Percentiles rank a stretch among this genome's conserved stretches.
Conservation (phyloP, 1,140 invertebrate genomes). For the Muscidifurax raptorellus region DNA sequence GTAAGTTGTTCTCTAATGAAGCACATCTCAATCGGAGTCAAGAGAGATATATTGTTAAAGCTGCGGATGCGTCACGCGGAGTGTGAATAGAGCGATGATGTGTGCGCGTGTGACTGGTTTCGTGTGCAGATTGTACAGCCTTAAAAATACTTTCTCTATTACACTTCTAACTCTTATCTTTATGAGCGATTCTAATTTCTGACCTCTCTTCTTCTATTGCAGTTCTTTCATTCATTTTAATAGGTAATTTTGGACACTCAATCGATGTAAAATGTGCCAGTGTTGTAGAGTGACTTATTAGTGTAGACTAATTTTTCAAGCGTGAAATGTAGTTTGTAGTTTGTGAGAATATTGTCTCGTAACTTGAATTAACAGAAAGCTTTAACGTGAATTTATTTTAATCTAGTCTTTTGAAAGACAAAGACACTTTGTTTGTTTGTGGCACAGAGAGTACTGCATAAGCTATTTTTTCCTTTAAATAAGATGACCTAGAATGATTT, state of each 20-base stretch:
- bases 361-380: neutral
- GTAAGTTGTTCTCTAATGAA: slow-evolving; percentile 73
- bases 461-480: neutral
- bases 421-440: neutral
- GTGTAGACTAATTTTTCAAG: neutral
- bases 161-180: neutral
- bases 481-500: neutral
- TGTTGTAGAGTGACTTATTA: slow-evolving; percentile 13
- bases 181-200: neutral
- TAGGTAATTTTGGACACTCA: slow-evolving; percentile 69
- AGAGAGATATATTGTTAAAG: neutral
- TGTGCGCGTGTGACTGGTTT: too few species aligned
- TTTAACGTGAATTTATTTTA: neutral
- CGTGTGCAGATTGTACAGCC: neutral
- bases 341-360: neutral
- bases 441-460: neutral
- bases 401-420: neutral
- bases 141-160: slow-evolving; percentile 9
- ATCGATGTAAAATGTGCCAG: slow-evolving; percentile 33
- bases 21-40: neutral
- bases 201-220: slow-evolving; percentile 66
- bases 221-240: slow-evolving; percentile 72
- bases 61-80: neutral
- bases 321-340: neutral
- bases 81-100: neutral